Conservation (phyloP, 1,140 invertebrate genomes). For the Drosophila repleta region DNA sequence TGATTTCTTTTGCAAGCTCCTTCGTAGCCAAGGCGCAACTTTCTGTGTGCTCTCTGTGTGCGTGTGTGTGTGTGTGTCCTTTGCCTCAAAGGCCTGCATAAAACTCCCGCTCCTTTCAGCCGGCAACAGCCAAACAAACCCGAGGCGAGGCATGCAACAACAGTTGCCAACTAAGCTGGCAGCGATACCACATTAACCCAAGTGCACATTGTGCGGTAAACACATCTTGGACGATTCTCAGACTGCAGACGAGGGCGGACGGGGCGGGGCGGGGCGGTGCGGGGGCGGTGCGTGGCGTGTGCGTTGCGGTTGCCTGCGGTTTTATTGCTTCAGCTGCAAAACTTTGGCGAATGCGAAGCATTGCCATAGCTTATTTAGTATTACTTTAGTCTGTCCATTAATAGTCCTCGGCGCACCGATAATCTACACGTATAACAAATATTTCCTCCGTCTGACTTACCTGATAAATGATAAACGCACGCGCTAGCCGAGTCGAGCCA, state of each 20-base stretch:
- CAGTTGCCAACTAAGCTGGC: conserved; percentile 21
- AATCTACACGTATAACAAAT: conserved; percentile 3
- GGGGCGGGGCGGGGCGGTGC: no score
- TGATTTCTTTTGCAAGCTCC: conserved; percentile 57
- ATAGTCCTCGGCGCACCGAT: background rate
- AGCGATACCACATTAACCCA: conserved; percentile 53
- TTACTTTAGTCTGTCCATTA: conserved; percentile 1
- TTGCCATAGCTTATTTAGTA: conserved; percentile 3
- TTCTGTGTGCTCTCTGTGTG: conserved; percentile 57
- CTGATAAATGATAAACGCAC: no score
- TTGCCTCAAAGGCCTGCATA: conserved; percentile 53
- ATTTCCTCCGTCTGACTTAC: no score
- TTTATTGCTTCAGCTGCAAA: conserved; percentile 7
- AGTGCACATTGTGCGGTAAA: conserved; percentile 26
- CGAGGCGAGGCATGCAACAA: conserved; percentile 26
- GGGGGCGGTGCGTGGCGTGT: no score
- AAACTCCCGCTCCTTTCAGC: conserved; percentile 26
- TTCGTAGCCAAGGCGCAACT: conserved; percentile 28
- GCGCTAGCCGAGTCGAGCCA: no score
- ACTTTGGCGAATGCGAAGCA: conserved; percentile 3
- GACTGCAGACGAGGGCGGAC: no score
- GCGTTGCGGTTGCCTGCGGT: background rate
- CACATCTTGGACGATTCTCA: conserved; percentile 29
- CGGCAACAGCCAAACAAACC: conserved; percentile 45
- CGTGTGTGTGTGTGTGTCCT: conserved; percentile 33